A percentile compares a stretch with the other conserved stretches of the same genome.
Evolutionary conservation across 2,113 vertebrate genomes (phyloP).

Genomic region (Notothenia coriiceps): DNA sequence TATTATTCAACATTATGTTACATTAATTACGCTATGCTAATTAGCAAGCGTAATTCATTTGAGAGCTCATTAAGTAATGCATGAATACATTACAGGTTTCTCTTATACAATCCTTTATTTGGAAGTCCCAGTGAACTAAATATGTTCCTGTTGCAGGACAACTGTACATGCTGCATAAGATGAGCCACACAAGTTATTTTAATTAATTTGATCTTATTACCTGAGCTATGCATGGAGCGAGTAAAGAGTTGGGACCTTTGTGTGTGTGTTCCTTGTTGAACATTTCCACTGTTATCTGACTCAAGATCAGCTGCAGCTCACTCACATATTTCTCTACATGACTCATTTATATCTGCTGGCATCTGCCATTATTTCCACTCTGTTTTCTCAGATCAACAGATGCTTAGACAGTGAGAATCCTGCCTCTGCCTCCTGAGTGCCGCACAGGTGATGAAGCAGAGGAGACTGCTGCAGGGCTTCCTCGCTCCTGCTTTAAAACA

Average conservation of each 20-base stretch:
- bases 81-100: not conserved
- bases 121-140: no score
- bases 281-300: not conserved
- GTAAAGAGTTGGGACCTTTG: not conserved
- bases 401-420: not conserved
- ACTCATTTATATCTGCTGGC: slow-evolving; percentile 10
- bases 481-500: not conserved
- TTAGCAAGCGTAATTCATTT: not conserved
- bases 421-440: not conserved
- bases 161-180: no score
- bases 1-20: not conserved
- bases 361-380: not conserved
- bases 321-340: slow-evolving; percentile 14
- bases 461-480: not conserved
- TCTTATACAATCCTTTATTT: no score
- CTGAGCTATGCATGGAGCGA: no score
- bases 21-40: not conserved
- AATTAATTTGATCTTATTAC: no score
- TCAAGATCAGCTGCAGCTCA: not conserved
- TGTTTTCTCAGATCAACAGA: not conserved
- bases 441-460: slow-evolving; percentile 1
- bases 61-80: not conserved
- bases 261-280: slow-evolving; percentile 3
- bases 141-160: no score
- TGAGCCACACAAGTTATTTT: no score